Conservation (phyloP, 2,113 vertebrate genomes). For the Nothobranchius kuhntae region DNA sequence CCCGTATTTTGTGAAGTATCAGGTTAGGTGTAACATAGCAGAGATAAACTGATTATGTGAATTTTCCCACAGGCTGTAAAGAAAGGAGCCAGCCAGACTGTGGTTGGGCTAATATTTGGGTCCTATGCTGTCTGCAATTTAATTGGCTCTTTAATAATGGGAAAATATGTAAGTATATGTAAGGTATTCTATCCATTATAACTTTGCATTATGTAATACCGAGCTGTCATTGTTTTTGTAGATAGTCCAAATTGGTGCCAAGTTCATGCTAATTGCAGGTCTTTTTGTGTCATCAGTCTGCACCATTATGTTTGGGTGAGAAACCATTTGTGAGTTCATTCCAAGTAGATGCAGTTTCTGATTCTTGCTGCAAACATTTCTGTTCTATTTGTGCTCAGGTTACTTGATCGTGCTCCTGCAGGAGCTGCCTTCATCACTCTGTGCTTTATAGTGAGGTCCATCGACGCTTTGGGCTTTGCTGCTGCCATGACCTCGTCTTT, state of each 20-base stretch:
- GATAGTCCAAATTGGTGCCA: constrained; percentile 94
- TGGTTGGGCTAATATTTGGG: constrained; percentile 92
- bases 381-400: constrained; percentile 63
- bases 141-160: constrained; percentile 84
- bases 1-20: too few species aligned
- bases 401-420: constrained; percentile 84
- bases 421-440: constrained; percentile 83
- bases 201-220: fast-evolving
- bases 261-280: constrained; percentile 91
- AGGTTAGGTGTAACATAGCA: too few species aligned
- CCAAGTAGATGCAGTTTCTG: background rate
- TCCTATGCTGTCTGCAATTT: constrained; percentile 89
- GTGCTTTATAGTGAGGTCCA: constrained; percentile 88
- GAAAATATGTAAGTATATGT: constrained; percentile 88
- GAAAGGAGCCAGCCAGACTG: constrained; percentile 87
- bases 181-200: background rate
- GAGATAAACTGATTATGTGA: background rate
- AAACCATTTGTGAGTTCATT: fast-evolving
- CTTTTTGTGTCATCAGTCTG: constrained; percentile 88
- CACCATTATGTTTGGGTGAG: constrained; percentile 94
- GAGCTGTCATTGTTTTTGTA: constrained; percentile 47
- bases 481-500: constrained; percentile 87
- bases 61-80: constrained; percentile 82
- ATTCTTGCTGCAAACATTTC: background rate
- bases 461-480: constrained; percentile 89